Conservation (phyloP, 2,797 vertebrate genomes). For the Thripadectes ignobilis region DNA sequence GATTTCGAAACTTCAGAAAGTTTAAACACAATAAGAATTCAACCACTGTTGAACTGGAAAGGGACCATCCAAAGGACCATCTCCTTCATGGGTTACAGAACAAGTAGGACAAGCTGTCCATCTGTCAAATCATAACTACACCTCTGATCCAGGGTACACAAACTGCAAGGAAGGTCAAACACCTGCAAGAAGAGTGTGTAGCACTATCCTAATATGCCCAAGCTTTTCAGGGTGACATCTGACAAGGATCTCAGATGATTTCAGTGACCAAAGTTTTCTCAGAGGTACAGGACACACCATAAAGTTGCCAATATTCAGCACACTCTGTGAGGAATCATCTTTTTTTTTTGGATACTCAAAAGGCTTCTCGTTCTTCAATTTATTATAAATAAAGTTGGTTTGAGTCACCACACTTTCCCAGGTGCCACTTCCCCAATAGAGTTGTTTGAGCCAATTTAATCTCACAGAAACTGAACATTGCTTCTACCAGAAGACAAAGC, state of each 20-base stretch:
- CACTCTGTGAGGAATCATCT: not conserved
- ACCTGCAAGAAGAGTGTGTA: not conserved
- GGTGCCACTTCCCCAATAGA: not conserved
- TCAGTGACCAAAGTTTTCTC: not conserved
- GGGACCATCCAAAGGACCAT: not conserved
- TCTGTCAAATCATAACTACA: not conserved
- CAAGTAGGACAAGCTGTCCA: not conserved
- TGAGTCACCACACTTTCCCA: not conserved
- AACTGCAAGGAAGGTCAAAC: not conserved
- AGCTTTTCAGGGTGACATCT: not conserved
- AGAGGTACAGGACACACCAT: not conserved
- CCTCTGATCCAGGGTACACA: not conserved
- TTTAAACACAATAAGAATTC: not conserved
- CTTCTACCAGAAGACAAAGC: not conserved
- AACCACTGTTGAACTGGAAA: not conserved
- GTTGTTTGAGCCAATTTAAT: not conserved
- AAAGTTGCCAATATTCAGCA: not conserved
- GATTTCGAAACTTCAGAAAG: not conserved
- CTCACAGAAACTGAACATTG: not conserved
- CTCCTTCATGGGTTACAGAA: not conserved
- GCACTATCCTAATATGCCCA: accelerated
- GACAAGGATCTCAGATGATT: not conserved
- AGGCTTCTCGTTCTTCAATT: not conserved
- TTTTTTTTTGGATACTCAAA: not conserved
- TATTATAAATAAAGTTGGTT: not conserved